Conservation (phyloP, 2,888 invertebrate genomes). For the Himalopsyche anomala region DNA sequence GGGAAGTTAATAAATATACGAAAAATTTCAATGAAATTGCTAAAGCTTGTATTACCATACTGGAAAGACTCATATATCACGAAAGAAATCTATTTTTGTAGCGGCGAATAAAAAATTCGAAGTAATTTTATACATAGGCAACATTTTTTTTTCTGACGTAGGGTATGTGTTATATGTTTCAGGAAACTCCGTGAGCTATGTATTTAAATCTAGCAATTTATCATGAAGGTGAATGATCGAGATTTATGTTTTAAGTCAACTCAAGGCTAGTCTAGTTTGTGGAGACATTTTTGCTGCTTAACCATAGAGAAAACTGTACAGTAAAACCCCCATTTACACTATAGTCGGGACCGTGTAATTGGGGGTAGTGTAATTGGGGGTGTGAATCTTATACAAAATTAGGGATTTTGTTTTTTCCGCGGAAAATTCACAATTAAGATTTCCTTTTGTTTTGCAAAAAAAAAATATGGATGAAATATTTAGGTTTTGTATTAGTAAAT, state of each 20-base stretch:
- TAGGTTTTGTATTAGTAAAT: no score
- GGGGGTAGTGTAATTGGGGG: no score
- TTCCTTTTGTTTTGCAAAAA: no score
- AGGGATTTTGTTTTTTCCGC: no score
- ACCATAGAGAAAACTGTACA: no score
- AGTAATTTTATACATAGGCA: neutral
- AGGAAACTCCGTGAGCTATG: neutral
- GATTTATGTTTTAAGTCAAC: neutral
- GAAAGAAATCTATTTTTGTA: conserved; percentile 9
- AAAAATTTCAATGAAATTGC: neutral
- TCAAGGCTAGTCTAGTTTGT: no score
- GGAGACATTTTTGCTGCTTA: no score
- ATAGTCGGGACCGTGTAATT: no score
- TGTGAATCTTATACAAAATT: no score
- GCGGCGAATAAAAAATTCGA: neutral
- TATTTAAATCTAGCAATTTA: conserved; percentile 5
- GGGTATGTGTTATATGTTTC: neutral
- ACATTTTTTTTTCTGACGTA: neutral
- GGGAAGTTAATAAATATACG: conserved; percentile 10
- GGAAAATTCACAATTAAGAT: no score
- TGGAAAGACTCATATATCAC: neutral
- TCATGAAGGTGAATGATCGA: conserved; percentile 11
- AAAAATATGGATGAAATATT: no score
- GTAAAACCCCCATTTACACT: no score
- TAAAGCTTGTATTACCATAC: neutral